Conservation (phyloP, 2,797 vertebrate genomes). For the Syngnathus acus region DNA sequence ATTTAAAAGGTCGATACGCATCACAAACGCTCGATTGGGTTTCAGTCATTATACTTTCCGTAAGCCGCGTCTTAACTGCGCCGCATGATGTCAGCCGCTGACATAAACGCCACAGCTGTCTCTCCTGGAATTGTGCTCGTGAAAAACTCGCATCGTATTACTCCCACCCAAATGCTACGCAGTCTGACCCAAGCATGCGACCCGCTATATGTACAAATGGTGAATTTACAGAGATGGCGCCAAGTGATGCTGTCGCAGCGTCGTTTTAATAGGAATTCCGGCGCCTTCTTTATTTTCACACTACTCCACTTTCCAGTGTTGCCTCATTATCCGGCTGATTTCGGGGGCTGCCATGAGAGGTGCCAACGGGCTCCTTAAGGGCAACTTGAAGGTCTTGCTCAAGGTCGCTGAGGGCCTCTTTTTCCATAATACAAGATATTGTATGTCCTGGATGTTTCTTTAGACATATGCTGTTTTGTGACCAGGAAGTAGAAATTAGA, state of each 20-base stretch:
- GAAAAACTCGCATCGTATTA: constrained; percentile 58
- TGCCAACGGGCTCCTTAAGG: not conserved
- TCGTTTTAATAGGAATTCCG: not conserved
- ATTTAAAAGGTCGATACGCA: constrained; percentile 33
- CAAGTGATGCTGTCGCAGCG: constrained; percentile 1
- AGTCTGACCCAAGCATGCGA: constrained; percentile 47
- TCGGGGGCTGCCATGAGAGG: not conserved
- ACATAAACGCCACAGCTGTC: constrained; percentile 67
- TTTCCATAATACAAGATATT: not conserved
- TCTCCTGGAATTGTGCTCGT: constrained; percentile 54
- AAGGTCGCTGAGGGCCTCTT: not conserved
- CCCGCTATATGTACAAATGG: constrained; percentile 39
- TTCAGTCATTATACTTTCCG: constrained; percentile 21
- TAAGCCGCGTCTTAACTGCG: constrained; percentile 25
- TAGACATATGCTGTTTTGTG: not conserved
- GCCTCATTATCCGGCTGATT: not conserved
- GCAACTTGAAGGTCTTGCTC: not conserved
- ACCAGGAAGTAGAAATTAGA: no score
- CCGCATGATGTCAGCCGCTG: constrained; percentile 62
- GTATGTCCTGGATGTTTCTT: not conserved
- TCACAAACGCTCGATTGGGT: constrained; percentile 45
- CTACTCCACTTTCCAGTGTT: not conserved
- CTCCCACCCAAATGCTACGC: constrained; percentile 52
- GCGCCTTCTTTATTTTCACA: constrained; percentile 2
- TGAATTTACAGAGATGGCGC: constrained; percentile 34